These are phyloP conservation scores for Phaethon lepturus DNA, from an alignment of 2,113 vertebrate genomes.

Conservation along the genomic window DNA sequence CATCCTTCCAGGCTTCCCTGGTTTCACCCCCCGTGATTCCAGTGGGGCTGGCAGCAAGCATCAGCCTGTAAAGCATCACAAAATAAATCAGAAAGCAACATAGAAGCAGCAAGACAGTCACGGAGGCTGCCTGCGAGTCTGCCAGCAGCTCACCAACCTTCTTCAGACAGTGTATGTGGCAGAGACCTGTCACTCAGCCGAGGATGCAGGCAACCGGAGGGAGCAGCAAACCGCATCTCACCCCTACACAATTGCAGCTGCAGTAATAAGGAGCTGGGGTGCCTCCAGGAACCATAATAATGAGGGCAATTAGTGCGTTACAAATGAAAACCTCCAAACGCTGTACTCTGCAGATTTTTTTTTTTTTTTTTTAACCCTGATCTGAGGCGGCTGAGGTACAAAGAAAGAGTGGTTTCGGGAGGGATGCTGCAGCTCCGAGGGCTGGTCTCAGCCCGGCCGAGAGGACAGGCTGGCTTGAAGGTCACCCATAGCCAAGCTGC, in stretches of 20 bases:
- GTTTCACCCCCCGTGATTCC: neutral
- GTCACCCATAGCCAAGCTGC: neutral
- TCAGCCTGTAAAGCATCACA: neutral
- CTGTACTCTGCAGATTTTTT: neutral
- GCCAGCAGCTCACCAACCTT: neutral
- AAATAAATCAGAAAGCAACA: neutral
- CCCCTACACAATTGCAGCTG: neutral
- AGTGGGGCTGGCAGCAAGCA: neutral
- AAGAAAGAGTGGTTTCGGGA: neutral
- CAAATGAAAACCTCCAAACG: neutral
- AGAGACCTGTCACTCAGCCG: neutral
- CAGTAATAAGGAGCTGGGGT: neutral
- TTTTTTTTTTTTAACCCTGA: neutral
- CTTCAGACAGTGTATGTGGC: neutral
- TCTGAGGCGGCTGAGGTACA: neutral
- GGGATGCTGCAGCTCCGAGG: neutral
- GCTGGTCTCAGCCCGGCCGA: neutral
- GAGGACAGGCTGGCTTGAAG: neutral
- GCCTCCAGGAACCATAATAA: slow-evolving; percentile 55
- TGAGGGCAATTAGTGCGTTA: slow-evolving; percentile 21
- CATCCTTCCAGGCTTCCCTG: neutral
- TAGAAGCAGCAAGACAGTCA: neutral
- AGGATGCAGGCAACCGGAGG: neutral
- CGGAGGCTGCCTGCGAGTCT: neutral
- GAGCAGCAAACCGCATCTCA: neutral